phyloP scores from a whole-genome alignment of 1,140 invertebrate species.

The Protaetia brevitarsis region DNA sequence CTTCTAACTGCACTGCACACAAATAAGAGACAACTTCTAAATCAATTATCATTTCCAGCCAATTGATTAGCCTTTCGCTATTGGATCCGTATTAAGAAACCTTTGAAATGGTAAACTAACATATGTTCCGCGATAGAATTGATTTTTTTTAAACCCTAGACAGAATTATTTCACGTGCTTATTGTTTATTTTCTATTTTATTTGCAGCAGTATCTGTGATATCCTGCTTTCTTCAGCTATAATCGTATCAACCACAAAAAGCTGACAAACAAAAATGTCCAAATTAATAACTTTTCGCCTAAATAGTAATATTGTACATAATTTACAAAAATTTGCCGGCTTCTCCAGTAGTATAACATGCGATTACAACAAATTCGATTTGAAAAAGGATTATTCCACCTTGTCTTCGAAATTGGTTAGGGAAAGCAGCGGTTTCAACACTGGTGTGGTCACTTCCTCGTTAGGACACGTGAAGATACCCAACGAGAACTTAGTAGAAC shows the following conservation, averaged over 20 bases:
- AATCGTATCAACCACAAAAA: neutral
- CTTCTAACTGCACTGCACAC: neutral
- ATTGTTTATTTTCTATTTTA: neutral
- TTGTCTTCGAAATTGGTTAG: neutral
- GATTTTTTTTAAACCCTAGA: neutral
- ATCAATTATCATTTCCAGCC: neutral
- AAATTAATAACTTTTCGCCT: neutral
- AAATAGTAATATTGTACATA: neutral
- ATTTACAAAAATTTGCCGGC: neutral
- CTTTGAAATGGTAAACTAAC: neutral
- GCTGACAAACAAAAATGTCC: neutral
- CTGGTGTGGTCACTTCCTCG: neutral
- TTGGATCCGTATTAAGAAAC: neutral
- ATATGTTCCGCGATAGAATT: neutral
- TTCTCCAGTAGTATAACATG: neutral
- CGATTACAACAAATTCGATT: neutral
- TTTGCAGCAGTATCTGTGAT: constrained; percentile 14
- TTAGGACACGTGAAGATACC: constrained; percentile 16
- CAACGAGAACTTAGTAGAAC: constrained; percentile 19
- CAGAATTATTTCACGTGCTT: neutral
- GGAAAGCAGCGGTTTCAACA: neutral
- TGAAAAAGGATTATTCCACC: neutral
- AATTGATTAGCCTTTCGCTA: neutral
- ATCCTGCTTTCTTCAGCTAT: neutral
- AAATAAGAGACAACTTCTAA: neutral